Evolutionary conservation across 2,797 vertebrate genomes (phyloP).

Genomic region (Phaenicophaeus curvirostris): DNA sequence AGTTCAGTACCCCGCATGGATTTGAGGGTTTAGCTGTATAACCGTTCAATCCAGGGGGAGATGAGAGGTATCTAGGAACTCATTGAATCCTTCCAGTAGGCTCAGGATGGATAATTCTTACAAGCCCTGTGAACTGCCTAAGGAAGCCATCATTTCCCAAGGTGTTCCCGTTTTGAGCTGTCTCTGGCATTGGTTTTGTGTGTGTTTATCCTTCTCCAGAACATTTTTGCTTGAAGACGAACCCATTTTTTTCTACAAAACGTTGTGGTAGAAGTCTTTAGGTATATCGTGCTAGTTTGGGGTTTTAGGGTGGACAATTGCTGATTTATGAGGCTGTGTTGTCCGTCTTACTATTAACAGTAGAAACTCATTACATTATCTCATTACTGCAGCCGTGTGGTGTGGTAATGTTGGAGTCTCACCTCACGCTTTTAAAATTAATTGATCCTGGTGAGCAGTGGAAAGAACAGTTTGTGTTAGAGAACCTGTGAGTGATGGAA

Average conservation of each 20-base stretch:
- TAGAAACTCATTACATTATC: neutral
- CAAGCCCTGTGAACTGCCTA: neutral
- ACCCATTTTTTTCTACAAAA: neutral
- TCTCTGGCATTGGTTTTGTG: neutral
- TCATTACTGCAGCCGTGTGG: neutral
- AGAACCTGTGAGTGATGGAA: neutral
- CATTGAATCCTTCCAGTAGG: neutral
- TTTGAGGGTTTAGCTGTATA: neutral
- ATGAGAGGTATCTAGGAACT: neutral
- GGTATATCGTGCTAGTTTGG: neutral
- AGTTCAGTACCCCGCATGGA: conserved; percentile 1
- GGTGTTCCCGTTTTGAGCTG: neutral
- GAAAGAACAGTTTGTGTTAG: neutral
- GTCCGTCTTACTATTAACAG: neutral
- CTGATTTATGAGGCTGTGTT: neutral
- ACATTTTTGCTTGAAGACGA: neutral
- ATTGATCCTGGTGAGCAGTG: neutral
- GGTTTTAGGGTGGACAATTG: neutral
- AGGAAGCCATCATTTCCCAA: neutral
- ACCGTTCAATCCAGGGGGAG: neutral
- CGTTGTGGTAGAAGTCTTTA: neutral
- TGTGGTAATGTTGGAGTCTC: neutral
- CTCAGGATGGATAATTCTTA: neutral
- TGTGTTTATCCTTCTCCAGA: neutral
- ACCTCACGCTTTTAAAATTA: neutral